Conservation (phyloP, 2,113 vertebrate genomes). For the Verasper variegatus region DNA sequence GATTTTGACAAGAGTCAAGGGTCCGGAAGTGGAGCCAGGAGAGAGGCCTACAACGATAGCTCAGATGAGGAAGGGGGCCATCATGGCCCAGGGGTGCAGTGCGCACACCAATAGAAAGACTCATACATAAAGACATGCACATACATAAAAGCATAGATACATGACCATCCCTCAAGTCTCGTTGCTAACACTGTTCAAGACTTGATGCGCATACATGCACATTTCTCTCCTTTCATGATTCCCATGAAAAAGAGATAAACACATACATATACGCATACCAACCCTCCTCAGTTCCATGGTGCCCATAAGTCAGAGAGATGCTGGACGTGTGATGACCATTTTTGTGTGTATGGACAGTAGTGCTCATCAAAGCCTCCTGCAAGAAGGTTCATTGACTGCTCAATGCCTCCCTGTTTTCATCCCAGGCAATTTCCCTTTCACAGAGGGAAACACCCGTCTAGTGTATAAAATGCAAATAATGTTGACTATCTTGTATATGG, state of each 20-base stretch:
- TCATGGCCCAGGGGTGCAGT: conserved; percentile 97
- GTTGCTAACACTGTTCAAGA: conserved; percentile 66
- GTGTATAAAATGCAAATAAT: conserved; percentile 71
- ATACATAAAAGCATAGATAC: conserved; percentile 52
- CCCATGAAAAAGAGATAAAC: conserved; percentile 39
- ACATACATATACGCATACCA: conserved; percentile 33
- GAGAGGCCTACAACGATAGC: conserved; percentile 97
- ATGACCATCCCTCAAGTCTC: conserved; percentile 59
- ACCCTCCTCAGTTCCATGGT: conserved; percentile 62
- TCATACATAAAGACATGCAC: conserved; percentile 27
- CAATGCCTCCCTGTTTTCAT: conserved; percentile 51
- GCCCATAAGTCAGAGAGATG: conserved; percentile 60
- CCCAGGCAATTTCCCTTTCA: conserved; percentile 63
- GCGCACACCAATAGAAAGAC: conserved; percentile 92
- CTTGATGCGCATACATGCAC: conserved; percentile 60
- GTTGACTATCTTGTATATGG: conserved; percentile 68
- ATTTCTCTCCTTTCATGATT: conserved; percentile 51
- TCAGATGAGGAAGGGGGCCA: conserved; percentile 97
- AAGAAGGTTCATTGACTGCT: conserved; percentile 51
- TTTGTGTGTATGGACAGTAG: conserved; percentile 68
- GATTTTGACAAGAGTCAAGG: conserved; percentile 94
- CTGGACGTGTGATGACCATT: conserved; percentile 59
- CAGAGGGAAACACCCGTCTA: conserved; percentile 62
- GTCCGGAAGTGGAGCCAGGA: conserved; percentile 89
- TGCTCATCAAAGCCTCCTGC: conserved; percentile 57